Conservation (phyloP, 2,113 vertebrate species). For the Chinchilla lanigera region DNA sequence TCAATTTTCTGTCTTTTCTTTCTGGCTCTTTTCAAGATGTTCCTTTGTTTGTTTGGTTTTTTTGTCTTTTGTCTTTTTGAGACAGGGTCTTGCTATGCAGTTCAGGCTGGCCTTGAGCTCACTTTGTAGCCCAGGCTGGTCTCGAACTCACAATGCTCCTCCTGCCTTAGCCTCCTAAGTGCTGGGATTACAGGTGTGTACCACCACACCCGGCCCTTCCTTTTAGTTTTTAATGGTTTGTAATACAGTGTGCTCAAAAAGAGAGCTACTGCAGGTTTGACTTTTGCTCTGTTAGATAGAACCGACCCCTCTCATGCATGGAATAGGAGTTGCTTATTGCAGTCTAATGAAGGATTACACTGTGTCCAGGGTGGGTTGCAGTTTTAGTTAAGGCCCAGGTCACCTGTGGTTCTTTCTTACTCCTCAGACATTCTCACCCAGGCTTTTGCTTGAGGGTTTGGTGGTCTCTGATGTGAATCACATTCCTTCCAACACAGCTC, state of each 20-base stretch:
- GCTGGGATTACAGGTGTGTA: no score
- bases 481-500: background rate
- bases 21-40: conserved; percentile 18
- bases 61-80: no score
- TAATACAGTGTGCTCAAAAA: conserved; percentile 8
- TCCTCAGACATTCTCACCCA: background rate
- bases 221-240: conserved; percentile 50
- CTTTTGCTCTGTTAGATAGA: background rate
- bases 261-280: background rate
- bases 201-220: no score
- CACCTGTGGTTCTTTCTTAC: background rate
- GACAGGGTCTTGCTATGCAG: no score
- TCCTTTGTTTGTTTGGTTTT: no score
- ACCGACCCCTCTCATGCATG: background rate
- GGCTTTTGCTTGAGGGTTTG: background rate
- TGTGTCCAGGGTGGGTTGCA: background rate
- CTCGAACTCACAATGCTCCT: no score
- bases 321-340: background rate
- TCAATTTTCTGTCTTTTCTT: conserved; percentile 10
- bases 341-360: background rate
- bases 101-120: no score
- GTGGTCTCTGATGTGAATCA: background rate
- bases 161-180: no score
- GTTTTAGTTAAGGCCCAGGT: background rate
- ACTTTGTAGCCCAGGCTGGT: no score